Base-by-base conservation (phyloP, 1,140 invertebrate species). In the Aporrectodea caliginosa region DNA sequence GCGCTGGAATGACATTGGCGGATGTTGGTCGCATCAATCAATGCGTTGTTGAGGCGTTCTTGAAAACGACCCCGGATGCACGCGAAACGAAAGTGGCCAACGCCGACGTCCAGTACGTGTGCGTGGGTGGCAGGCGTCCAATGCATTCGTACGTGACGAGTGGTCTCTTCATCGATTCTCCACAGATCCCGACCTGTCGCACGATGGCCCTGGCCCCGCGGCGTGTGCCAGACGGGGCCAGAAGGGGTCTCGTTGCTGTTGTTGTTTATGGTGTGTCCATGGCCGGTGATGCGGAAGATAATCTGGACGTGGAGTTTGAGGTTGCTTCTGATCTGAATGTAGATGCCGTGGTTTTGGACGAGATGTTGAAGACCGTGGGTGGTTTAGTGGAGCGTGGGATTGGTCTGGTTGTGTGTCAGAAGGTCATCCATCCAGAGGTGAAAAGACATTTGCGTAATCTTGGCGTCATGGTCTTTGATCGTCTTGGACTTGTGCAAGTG, bases 381-480 rank as follows among this genome's bases (percentile, higher is more conserved):
- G 30, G 43, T 12, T 68, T 69, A 77, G 75, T 43, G 22, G 22
- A 34, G 12, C 35, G 31, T 29, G 75, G 35, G n/a, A 32, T 77
- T 31, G 35, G 35, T 14, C 22, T 31, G 6, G 75, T 77, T 30
- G 34, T 68, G 2, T 77, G 75, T 31, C 75, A 77, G 35, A 77
- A 77, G 43, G 75, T 77, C 34, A 30, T 77, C 68, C 75, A 77
- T 31, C 75, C 75, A 27, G 30, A 43, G 58, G 30, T 77, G 29
- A 77, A 77, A 35, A 43, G 75, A 33, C 29, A 58, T 32, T 43
- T 71, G 43, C 35, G 31, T 14, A 30, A 77, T 27, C 27, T 32
- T 22, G 32, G 73, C 6, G 27, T 75, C 22, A 22, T 75, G 73
- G 73, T 75, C 12, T 75, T 75, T 29, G 73, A 75, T 35, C 73